Evolutionary conservation across 2,113 vertebrate species (phyloP).

Genomic region (Toxotes chatareus): DNA sequence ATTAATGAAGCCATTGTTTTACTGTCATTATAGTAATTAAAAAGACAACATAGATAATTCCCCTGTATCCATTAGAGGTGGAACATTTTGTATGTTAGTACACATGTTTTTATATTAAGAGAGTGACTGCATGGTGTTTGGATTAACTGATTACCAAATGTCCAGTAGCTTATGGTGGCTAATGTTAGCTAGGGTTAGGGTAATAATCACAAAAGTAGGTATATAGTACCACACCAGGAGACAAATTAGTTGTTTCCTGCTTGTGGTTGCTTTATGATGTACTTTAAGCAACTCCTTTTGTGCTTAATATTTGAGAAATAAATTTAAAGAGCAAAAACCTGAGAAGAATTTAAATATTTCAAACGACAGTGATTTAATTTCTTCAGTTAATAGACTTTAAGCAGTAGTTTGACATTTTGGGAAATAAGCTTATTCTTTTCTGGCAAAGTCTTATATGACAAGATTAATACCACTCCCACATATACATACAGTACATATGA

Average conservation of each 20-base stretch:
- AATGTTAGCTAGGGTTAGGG: neutral
- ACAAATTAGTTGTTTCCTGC: no score
- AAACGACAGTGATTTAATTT: neutral
- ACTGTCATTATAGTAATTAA: constrained; percentile 26
- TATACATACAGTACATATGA: no score
- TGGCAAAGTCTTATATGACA: no score
- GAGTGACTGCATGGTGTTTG: neutral
- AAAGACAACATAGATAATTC: neutral
- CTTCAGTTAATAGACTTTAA: no score
- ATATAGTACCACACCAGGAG: neutral
- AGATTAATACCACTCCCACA: no score
- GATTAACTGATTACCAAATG: neutral
- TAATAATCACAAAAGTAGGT: no score
- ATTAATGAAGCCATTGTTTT: constrained; percentile 34
- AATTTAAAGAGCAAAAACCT: neutral
- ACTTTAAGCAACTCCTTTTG: neutral
- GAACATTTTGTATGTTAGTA: neutral
- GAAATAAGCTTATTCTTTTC: no score
- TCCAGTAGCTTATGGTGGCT: neutral
- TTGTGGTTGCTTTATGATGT: neutral
- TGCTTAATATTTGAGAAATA: neutral
- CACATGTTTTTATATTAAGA: constrained; percentile 2
- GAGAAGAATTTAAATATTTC: neutral
- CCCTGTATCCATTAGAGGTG: neutral
- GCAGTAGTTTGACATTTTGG: no score